phyloP scores from a whole-genome alignment of 2,797 vertebrate species.

The Aeoliscus strigatus region DNA sequence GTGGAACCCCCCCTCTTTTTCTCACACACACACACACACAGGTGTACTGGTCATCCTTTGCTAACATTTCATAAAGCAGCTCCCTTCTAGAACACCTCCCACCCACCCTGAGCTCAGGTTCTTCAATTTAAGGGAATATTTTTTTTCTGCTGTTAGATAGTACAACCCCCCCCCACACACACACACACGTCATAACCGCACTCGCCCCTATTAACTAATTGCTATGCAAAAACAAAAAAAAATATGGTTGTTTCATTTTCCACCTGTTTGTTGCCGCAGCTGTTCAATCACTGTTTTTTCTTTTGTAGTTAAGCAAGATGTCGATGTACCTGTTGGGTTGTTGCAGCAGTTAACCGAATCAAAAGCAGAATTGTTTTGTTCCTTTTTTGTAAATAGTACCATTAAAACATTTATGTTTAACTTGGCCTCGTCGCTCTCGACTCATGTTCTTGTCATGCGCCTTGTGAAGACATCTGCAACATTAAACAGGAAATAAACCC shows the following conservation, averaged over 20 bases:
- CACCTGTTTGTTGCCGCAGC: constrained; percentile 69
- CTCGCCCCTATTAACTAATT: constrained; percentile 63
- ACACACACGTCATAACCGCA: constrained; percentile 3
- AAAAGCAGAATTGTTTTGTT: constrained; percentile 69
- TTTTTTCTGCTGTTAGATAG: constrained; percentile 42
- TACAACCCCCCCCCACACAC: constrained; percentile 26
- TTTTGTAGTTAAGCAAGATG: constrained; percentile 74
- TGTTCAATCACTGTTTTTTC: constrained; percentile 69
- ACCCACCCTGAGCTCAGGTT: too few species aligned
- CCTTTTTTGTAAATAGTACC: constrained; percentile 82
- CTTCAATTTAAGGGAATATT: constrained; percentile 58
- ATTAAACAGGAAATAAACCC: too few species aligned
- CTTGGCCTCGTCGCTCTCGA: constrained; percentile 60
- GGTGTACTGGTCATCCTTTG: too few species aligned
- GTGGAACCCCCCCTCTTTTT: too few species aligned
- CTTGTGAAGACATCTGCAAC: too few species aligned
- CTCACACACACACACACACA: too few species aligned
- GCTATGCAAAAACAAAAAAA: constrained; percentile 76
- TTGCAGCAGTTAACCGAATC: constrained; percentile 77
- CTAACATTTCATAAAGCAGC: too few species aligned
- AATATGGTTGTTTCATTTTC: constrained; percentile 67
- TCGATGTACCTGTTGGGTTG: constrained; percentile 75
- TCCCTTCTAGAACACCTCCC: too few species aligned
- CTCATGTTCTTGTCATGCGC: too few species aligned
- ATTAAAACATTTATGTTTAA: constrained; percentile 85